Conservation (phyloP, 2,797 vertebrate genomes). For the Coluber constrictor region DNA sequence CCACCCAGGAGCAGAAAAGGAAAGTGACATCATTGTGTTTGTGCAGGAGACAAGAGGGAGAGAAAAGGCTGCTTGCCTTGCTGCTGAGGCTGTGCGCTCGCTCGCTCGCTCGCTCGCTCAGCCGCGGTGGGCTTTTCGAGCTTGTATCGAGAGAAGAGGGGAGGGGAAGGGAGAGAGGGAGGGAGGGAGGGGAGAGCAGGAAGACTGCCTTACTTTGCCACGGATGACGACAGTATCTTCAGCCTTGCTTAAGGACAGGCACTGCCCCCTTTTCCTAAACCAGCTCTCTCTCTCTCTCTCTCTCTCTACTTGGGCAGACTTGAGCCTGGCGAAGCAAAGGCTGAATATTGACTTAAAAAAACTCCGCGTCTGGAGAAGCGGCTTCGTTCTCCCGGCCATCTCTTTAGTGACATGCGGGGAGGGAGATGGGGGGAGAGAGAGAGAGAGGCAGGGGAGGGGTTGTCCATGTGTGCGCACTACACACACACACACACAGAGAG, state of each 20-base stretch:
- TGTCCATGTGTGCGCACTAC: neutral
- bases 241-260: neutral
- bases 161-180: neutral
- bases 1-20: conserved; percentile 25
- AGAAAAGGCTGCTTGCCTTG: neutral
- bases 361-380: neutral
- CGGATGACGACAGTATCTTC: neutral
- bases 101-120: neutral
- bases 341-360: neutral
- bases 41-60: conserved; percentile 12
- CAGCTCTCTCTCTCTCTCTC: too few species aligned
- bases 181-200: neutral
- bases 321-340: neutral
- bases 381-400: neutral
- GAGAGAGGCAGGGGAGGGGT: neutral
- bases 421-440: too few species aligned
- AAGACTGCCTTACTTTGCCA: neutral
- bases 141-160: neutral
- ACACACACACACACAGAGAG: accelerated
- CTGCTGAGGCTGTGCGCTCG: neutral
- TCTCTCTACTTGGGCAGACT: neutral
- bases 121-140: neutral
- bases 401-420: neutral
- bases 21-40: conserved; percentile 61
- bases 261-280: neutral